phyloP scores from a whole-genome alignment of 2,888 invertebrate species.

The Neelides folsomi region DNA sequence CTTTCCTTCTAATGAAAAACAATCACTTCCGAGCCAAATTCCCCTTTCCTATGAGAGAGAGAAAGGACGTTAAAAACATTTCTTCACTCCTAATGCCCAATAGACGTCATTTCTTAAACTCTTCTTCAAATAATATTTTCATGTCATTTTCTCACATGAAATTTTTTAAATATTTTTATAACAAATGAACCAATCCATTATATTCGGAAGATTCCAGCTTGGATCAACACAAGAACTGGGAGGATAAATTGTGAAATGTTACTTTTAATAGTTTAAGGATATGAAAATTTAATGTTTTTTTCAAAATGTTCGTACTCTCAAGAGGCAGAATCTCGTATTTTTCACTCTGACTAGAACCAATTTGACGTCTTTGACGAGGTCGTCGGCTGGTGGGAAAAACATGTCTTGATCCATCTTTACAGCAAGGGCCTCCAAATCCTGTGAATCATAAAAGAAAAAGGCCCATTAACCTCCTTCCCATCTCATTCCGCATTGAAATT shows the following conservation, averaged over 20 bases:
- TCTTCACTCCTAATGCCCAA: too few species aligned
- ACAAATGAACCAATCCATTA: too few species aligned
- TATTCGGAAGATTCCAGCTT: too few species aligned
- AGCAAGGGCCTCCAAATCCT: constrained; percentile 28
- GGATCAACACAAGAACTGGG: too few species aligned
- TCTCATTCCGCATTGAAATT: neutral
- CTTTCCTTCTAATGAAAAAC: too few species aligned
- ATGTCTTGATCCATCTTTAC: constrained; percentile 27
- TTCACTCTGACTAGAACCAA: constrained; percentile 33
- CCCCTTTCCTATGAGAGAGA: too few species aligned
- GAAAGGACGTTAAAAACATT: too few species aligned
- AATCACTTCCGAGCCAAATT: too few species aligned
- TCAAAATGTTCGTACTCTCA: constrained; percentile 18
- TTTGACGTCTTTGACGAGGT: constrained; percentile 30
- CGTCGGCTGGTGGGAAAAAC: constrained; percentile 30
- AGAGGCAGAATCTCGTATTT: constrained; percentile 31
- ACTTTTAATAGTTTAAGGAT: constrained; percentile 2
- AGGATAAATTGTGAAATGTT: neutral
- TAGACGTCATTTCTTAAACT: too few species aligned
- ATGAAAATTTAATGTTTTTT: constrained; percentile 1
- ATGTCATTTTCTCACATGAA: too few species aligned
- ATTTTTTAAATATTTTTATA: too few species aligned
- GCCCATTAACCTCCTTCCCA: neutral
- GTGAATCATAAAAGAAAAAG: constrained; percentile 1
- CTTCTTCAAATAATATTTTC: too few species aligned